phyloP scores from a whole-genome alignment of 1,140 invertebrate genomes.

The Cotesia glomerata region DNA sequence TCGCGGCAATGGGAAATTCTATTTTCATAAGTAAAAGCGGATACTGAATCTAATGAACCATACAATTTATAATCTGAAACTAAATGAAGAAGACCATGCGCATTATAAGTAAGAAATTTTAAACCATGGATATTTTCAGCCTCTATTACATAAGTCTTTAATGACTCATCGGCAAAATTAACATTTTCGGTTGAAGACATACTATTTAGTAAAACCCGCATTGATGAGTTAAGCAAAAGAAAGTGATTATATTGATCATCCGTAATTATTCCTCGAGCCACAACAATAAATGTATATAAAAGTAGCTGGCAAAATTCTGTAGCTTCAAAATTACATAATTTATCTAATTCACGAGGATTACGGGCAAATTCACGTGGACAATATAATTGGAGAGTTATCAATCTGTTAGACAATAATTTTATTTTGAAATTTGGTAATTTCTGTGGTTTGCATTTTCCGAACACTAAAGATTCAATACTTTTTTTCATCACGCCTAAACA shows the following conservation, averaged over 20 bases:
- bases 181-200: conserved; percentile 12
- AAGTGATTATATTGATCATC: conserved; percentile 50
- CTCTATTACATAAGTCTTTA: conserved; percentile 30
- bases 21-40: conserved; percentile 60
- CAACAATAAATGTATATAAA: conserved; percentile 52
- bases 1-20: conserved; percentile 49
- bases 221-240: conserved; percentile 46
- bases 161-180: conserved; percentile 21
- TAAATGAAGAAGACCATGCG: conserved; percentile 49
- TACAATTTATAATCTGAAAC: conserved; percentile 51
- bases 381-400: conserved; percentile 1
- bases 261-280: conserved; percentile 35
- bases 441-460: conserved; percentile 13
- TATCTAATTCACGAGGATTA: conserved; percentile 41
- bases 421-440: not conserved
- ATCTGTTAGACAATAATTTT: not conserved
- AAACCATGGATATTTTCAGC: conserved; percentile 32
- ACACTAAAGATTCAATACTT: conserved; percentile 21
- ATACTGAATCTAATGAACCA: conserved; percentile 52
- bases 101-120: conserved; percentile 40
- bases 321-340: conserved; percentile 53
- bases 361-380: conserved; percentile 47
- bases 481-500: conserved; percentile 30
- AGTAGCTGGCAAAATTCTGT: conserved; percentile 57
- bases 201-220: conserved; percentile 41